Evolutionary conservation across 2,888 invertebrate species (phyloP).

Genomic region (Melangyna quadrimaculata): DNA sequence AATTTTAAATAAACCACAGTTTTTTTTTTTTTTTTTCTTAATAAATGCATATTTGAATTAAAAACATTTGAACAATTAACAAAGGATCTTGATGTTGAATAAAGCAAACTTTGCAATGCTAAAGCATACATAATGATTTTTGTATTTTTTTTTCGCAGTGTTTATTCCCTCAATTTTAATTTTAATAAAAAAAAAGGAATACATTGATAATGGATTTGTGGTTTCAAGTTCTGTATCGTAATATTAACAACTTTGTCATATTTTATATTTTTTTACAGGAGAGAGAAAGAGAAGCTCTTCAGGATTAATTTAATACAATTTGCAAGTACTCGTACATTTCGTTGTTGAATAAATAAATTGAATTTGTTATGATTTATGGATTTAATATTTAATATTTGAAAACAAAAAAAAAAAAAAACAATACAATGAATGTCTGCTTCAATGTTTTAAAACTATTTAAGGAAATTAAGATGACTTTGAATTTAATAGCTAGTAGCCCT

Average conservation of each 20-base stretch:
- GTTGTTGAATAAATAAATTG: not conserved
- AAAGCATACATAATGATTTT: too few species aligned
- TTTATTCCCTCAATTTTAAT: not conserved
- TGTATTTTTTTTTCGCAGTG: not conserved
- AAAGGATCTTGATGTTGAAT: too few species aligned
- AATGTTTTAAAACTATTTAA: not conserved
- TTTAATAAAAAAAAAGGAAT: not conserved
- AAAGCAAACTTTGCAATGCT: too few species aligned
- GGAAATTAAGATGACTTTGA: too few species aligned
- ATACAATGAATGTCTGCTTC: not conserved
- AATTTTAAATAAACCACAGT: too few species aligned
- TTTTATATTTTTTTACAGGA: not conserved
- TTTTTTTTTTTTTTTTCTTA: too few species aligned
- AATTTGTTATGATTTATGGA: not conserved
- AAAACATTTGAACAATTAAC: too few species aligned
- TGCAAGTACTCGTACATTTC: not conserved
- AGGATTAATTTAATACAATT: not conserved
- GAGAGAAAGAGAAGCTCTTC: not conserved
- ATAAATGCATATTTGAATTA: too few species aligned
- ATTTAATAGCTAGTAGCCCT: too few species aligned
- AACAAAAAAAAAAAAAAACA: too few species aligned
- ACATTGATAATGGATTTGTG: not conserved
- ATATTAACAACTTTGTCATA: not conserved
- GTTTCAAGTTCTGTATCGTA: not conserved
- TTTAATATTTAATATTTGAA: not conserved